Percentiles rank a stretch among this genome's conserved stretches.
Conservation (phyloP, 1,140 invertebrate species). For the Cataglyphis hispanica region DNA sequence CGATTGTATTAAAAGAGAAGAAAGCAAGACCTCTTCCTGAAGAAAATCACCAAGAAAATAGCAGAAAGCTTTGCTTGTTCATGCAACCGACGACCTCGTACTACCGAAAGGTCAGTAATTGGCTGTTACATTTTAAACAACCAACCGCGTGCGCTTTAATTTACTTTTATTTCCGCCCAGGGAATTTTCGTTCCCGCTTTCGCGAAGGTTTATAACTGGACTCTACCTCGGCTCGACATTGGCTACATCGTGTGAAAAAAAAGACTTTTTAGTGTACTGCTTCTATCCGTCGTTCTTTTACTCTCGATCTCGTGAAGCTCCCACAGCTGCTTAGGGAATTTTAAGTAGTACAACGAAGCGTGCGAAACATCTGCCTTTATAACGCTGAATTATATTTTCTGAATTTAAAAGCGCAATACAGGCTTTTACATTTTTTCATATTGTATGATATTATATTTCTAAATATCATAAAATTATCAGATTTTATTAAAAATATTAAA, state of each 20-base stretch:
- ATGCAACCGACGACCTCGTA: slow-evolving; percentile 55
- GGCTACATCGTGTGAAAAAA: slow-evolving; percentile 53
- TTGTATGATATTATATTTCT: background rate
- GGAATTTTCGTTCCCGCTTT: slow-evolving; percentile 75
- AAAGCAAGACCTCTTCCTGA: slow-evolving; percentile 14
- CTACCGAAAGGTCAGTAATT: slow-evolving; percentile 71
- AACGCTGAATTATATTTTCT: slow-evolving; percentile 20
- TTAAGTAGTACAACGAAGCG: slow-evolving; percentile 49
- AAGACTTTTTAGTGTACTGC: slow-evolving; percentile 50
- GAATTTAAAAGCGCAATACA: background rate
- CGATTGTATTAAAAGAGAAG: slow-evolving; percentile 31
- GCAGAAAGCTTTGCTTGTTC: slow-evolving; percentile 37
- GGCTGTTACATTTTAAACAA: slow-evolving; percentile 80
- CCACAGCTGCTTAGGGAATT: slow-evolving; percentile 57
- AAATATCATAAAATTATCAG: background rate
- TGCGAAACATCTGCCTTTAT: slow-evolving; percentile 45
- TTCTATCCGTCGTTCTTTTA: slow-evolving; percentile 64
- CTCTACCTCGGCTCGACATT: slow-evolving; percentile 40
- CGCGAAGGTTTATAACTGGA: slow-evolving; percentile 72
- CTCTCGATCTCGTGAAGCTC: slow-evolving; percentile 63
- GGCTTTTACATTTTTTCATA: slow-evolving; percentile 1
- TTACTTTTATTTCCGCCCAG: slow-evolving; percentile 77
- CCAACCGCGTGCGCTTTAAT: slow-evolving; percentile 73
- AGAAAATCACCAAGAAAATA: slow-evolving; percentile 44
- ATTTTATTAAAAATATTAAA: background rate